Conservation (phyloP, 2,888 invertebrate genomes). For the Drosophila histrio region DNA sequence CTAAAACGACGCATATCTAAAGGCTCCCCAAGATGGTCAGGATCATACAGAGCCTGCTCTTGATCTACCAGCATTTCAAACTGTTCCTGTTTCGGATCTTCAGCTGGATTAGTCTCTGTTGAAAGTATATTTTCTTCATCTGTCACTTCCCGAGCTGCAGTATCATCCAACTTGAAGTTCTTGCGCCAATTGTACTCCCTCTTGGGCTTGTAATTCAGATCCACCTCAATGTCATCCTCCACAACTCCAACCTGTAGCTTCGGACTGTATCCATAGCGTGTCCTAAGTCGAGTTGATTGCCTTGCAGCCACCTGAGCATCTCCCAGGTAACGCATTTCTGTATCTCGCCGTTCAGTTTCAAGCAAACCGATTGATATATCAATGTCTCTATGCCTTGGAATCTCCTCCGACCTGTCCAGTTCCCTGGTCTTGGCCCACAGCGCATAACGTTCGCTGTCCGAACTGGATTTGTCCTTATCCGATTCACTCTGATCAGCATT, state of each 20-base stretch:
- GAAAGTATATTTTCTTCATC: not conserved
- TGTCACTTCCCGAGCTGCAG: constrained; percentile 6
- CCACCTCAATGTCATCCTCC: constrained; percentile 78
- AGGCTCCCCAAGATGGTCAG: not conserved
- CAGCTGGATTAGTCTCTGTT: constrained; percentile 21
- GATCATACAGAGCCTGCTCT: not conserved
- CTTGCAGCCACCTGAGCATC: constrained; percentile 78
- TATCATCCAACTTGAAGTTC: constrained; percentile 82
- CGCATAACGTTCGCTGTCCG: constrained; percentile 70
- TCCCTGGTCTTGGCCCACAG: constrained; percentile 75
- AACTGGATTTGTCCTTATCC: constrained; percentile 65
- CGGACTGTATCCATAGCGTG: constrained; percentile 82
- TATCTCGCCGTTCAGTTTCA: constrained; percentile 74
- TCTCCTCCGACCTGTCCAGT: constrained; percentile 51
- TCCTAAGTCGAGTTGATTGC: constrained; percentile 80
- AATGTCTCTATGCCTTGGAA: constrained; percentile 40
- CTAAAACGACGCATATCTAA: constrained; percentile 75
- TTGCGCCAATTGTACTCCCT: constrained; percentile 84
- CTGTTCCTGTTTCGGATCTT: constrained; percentile 3
- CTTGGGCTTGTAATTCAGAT: constrained; percentile 82
- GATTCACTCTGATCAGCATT: constrained; percentile 49
- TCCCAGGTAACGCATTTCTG: constrained; percentile 80
- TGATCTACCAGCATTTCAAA: constrained; percentile 5
- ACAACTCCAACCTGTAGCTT: constrained; percentile 60
- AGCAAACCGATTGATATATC: constrained; percentile 67